Evolutionary conservation across 2,113 vertebrate species (phyloP).

Genomic region (Albula goreensis): DNA sequence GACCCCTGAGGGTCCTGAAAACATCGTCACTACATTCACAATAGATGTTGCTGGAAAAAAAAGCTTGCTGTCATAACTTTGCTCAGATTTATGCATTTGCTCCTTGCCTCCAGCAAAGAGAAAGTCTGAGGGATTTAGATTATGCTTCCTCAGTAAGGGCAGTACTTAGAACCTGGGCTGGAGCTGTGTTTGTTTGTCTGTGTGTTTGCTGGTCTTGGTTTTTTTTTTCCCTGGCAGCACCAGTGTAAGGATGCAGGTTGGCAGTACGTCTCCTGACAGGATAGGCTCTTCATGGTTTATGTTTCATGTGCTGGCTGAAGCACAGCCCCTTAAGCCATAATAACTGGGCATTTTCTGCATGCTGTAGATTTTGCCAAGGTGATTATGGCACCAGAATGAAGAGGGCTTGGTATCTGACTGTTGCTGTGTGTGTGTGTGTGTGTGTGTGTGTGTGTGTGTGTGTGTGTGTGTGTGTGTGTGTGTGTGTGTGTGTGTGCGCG

Average conservation of each 20-base stretch:
- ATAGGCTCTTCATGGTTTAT: background rate
- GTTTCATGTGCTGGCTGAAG: background rate
- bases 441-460: background rate
- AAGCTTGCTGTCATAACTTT: background rate
- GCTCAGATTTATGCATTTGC: background rate
- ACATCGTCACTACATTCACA: background rate
- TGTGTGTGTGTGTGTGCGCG: background rate
- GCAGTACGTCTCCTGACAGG: background rate
- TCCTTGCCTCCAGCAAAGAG: slow-evolving; percentile 20
- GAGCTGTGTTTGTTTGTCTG: background rate
- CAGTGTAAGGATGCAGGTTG: background rate
- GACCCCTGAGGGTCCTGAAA: slow-evolving; percentile 17
- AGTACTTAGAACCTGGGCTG: slow-evolving; percentile 9
- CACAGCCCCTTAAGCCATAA: slow-evolving; percentile 2
- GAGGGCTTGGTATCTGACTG: slow-evolving; percentile 19
- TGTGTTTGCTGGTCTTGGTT: background rate
- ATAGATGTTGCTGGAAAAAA: background rate
- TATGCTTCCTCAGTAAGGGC: slow-evolving; percentile 5
- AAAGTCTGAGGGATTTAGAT: slow-evolving; percentile 9
- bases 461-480: background rate
- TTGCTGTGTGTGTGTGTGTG: background rate
- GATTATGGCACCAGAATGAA: background rate
- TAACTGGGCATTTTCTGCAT: background rate
- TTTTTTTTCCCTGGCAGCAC: background rate
- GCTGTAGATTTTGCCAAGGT: slow-evolving; percentile 15